These are phyloP conservation scores for Actinia equina DNA, from an alignment of 64 coral and sea anemone species.

Conservation along the genomic window DNA sequence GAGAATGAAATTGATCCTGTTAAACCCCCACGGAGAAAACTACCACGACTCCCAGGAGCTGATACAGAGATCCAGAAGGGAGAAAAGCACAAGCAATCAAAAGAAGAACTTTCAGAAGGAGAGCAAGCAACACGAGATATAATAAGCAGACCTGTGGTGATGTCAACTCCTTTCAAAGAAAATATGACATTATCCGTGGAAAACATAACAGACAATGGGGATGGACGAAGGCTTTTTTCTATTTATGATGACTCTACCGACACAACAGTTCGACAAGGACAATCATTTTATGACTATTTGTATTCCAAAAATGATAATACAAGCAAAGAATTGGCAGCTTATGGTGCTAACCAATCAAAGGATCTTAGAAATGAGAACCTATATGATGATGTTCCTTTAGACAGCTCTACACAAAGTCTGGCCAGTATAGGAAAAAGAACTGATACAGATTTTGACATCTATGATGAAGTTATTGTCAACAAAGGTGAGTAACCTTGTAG, in stretches of 20 bases:
- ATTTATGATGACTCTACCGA: slow-evolving; percentile 38
- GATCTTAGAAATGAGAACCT: slow-evolving; percentile 30
- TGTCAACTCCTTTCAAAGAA: slow-evolving; percentile 50
- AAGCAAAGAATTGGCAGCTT: background rate
- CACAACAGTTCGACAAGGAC: background rate
- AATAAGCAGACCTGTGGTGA: slow-evolving; percentile 38
- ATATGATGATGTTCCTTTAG: slow-evolving; percentile 52
- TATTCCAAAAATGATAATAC: slow-evolving; percentile 29
- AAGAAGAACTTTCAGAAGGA: background rate
- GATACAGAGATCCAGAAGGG: background rate
- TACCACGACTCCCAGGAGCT: slow-evolving; percentile 14
- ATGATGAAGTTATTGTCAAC: slow-evolving; percentile 67
- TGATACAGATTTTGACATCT: slow-evolving; percentile 19
- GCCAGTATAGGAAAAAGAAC: slow-evolving; percentile 9
- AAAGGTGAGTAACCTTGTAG: slow-evolving; percentile 35
- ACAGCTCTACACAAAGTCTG: slow-evolving; percentile 29
- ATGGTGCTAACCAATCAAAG: background rate
- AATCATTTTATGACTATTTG: slow-evolving; percentile 65
- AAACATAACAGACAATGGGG: background rate
- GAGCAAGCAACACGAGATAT: slow-evolving; percentile 20
- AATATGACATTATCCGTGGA: slow-evolving; percentile 34
- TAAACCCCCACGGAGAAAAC: slow-evolving; percentile 32
- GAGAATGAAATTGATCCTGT: slow-evolving; percentile 30
- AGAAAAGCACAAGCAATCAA: background rate
- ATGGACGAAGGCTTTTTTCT: slow-evolving; percentile 42